Evolutionary conservation across 2,113 vertebrate species (phyloP).

Genomic region (Cynoglossus semilaevis): DNA sequence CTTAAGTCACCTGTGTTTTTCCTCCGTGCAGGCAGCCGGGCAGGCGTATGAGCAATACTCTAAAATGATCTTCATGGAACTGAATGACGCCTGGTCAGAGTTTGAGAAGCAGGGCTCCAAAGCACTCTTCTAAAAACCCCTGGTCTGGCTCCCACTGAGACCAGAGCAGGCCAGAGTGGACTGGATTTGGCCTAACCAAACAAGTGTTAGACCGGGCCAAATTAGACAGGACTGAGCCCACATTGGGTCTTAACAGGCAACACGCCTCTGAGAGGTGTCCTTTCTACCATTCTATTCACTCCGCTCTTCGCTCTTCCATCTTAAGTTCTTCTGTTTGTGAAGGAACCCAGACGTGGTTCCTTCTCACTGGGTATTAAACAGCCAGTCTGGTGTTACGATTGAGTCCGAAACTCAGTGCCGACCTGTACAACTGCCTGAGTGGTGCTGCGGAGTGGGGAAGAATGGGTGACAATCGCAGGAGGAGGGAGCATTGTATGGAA

Average conservation of each 20-base stretch:
- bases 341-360: too few species aligned
- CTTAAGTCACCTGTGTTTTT: neutral
- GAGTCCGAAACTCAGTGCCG: slow-evolving; percentile 60
- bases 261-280: slow-evolving; percentile 71
- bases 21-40: slow-evolving; percentile 81
- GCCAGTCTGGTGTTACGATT: slow-evolving; percentile 35
- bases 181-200: slow-evolving; percentile 45
- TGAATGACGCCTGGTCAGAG: slow-evolving; percentile 98
- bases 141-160: slow-evolving; percentile 32
- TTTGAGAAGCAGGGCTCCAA: slow-evolving; percentile 95
- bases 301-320: slow-evolving; percentile 25
- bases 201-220: slow-evolving; percentile 35
- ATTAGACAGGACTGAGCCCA: slow-evolving; percentile 70
- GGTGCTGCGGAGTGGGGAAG: too few species aligned
- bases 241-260: slow-evolving; percentile 67
- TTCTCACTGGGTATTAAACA: slow-evolving; percentile 23
- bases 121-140: slow-evolving; percentile 85
- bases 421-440: slow-evolving; percentile 47
- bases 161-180: slow-evolving; percentile 16
- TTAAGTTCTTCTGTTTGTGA: slow-evolving; percentile 34
- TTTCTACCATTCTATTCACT: slow-evolving; percentile 60
- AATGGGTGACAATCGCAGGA: slow-evolving; percentile 49
- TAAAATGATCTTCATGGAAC: slow-evolving; percentile 99
- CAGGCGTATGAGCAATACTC: slow-evolving; percentile 92
- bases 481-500: neutral